Evolutionary conservation across 1,140 invertebrate species (phyloP), one percentile per base, ranked within the genome.

Genomic region (Panagrolaimus sp.): DNA sequence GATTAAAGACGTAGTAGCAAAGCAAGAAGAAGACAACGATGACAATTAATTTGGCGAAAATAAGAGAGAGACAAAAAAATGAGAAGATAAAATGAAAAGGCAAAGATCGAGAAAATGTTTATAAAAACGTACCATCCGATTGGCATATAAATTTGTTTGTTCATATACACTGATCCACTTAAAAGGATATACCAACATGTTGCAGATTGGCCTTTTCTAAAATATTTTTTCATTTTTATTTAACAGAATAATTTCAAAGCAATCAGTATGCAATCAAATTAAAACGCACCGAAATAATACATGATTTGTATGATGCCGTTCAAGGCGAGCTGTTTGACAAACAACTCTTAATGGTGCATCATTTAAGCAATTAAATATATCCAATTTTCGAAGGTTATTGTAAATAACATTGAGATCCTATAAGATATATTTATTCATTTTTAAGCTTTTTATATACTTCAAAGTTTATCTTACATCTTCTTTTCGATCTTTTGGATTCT

Each of bases 161-260:
- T 76, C 77, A 76, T 77, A 44, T 80, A 69, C 9, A 77, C 75
- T 17, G 75, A 77, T 15, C 75, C 75, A 58, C 71, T 76, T 15
- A 77, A 45, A 14, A 77, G 52, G 66, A 77, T 77, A 55, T 76
- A 77, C 77, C 77, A 77, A 64, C 75, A 77, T n/a, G 75, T 77
- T 15, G 75, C 75, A 21, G 76, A 66, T 58, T 77, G 75, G 1
- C 75, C 75, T 45, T 77, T 78, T 63, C 75, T 77, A 67, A 24
- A 77, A 58, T 17, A n/a, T n/a, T n/a, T n/a, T n/a, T n/a, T n/a
- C n/a, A n/a, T n/a, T n/a, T n/a, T n/a, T n/a, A n/a, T n/a, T n/a
- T n/a, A n/a, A n/a, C n/a, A n/a, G n/a, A n/a, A 74, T 28, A 21
- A 26, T 26, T 32, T 38, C 2, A 38, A 38, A 38, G 7, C 7